These are phyloP conservation scores for Adela reaumurella DNA, from an alignment of 2,888 invertebrate genomes.

Conservation along the genomic window DNA sequence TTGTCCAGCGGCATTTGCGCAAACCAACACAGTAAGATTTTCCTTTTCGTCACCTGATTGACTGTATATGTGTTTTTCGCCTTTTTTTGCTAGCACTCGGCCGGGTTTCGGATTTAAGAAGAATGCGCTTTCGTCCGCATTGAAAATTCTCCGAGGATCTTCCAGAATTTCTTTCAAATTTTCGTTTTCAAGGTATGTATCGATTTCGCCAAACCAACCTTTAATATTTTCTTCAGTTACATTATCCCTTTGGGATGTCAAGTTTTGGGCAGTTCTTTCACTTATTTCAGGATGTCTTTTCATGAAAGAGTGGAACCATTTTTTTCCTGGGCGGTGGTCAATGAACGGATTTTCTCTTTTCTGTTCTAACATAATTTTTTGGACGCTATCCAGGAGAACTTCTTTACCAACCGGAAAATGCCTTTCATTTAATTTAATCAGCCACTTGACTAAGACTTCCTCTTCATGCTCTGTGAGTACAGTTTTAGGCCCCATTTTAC, in stretches of 20 bases:
- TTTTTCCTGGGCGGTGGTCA: slow-evolving; percentile 11
- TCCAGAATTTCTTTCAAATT: slow-evolving; percentile 7
- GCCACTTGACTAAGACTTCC: slow-evolving; percentile 11
- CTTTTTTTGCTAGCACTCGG: background rate
- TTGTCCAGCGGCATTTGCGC: background rate
- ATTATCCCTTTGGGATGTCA: slow-evolving; percentile 10
- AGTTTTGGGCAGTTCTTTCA: slow-evolving; percentile 9
- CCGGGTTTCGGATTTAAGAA: background rate
- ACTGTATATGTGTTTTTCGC: background rate
- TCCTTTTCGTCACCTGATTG: background rate
- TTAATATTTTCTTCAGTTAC: slow-evolving; percentile 11
- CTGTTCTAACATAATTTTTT: slow-evolving; percentile 13
- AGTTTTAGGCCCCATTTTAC: background rate
- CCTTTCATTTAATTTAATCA: slow-evolving; percentile 9
- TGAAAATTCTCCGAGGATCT: slow-evolving; percentile 13
- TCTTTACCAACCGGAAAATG: slow-evolving; percentile 12
- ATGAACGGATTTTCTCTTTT: slow-evolving; percentile 12
- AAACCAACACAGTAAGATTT: background rate
- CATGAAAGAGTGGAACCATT: slow-evolving; percentile 13
- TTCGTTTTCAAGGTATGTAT: slow-evolving; percentile 12
- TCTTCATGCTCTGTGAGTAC: slow-evolving; percentile 3
- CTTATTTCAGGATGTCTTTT: slow-evolving; percentile 9
- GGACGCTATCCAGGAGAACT: slow-evolving; percentile 13
- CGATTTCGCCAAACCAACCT: slow-evolving; percentile 12
- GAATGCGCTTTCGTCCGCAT: slow-evolving; percentile 5